Evolutionary conservation across 1,140 invertebrate genomes (phyloP).

Genomic region (Papilio helenus): DNA sequence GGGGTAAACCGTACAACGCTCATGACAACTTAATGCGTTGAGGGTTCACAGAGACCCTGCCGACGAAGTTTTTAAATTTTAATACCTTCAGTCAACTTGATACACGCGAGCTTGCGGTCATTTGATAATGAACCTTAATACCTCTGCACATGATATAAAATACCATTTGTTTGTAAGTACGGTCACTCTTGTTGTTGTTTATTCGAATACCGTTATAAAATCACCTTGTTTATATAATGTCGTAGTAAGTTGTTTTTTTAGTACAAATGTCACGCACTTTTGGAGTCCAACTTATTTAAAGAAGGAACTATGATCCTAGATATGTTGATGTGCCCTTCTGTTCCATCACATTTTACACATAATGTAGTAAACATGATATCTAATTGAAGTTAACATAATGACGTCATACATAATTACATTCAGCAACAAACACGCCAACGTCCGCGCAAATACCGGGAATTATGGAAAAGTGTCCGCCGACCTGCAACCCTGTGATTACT

Average conservation of each 20-base stretch:
- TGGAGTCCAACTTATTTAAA: not conserved
- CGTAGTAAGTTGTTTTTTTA: not conserved
- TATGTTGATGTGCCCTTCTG: no score
- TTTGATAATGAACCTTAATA: not conserved
- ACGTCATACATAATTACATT: not conserved
- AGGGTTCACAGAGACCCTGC: not conserved
- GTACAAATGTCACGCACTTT: not conserved
- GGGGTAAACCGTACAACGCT: conserved; percentile 7
- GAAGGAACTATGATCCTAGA: no score
- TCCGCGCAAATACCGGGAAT: not conserved
- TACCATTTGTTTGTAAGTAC: not conserved
- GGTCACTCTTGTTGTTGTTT: not conserved
- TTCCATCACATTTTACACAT: not conserved
- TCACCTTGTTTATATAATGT: not conserved
- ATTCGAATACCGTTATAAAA: not conserved
- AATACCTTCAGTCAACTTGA: not conserved
- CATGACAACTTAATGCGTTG: not conserved
- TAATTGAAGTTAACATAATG: not conserved
- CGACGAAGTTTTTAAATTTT: not conserved
- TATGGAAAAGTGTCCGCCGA: conserved; percentile 10
- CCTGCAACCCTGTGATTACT: not conserved
- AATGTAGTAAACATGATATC: not conserved
- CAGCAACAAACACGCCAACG: not conserved
- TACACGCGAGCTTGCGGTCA: not conserved
- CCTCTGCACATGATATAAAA: not conserved